Evolutionary conservation across 1,140 invertebrate species (phyloP).

Genomic region (Listronotus bonariensis): DNA sequence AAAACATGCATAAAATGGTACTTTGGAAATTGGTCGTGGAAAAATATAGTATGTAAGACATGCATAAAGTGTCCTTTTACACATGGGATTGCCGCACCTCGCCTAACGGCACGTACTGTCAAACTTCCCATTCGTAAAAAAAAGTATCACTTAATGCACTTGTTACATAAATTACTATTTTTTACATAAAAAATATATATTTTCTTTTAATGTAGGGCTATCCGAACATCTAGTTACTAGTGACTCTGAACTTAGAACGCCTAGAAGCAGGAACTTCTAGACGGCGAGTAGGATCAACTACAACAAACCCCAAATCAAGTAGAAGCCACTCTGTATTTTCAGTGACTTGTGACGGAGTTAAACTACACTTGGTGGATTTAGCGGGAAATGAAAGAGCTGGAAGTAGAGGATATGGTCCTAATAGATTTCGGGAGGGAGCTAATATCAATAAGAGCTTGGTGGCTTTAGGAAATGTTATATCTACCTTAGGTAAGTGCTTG

Average conservation of each 20-base stretch:
- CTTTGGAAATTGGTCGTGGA: no score
- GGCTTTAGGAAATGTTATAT: conserved; percentile 78
- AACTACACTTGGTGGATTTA: conserved; percentile 70
- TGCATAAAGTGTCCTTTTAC: no score
- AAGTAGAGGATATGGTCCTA: conserved; percentile 43
- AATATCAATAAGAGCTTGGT: conserved; percentile 84
- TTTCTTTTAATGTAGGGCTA: conserved; percentile 56
- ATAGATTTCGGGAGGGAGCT: conserved; percentile 72
- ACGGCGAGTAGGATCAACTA: conserved; percentile 60
- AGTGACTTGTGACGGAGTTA: conserved; percentile 56
- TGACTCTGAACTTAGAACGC: conserved; percentile 57
- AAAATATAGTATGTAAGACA: no score
- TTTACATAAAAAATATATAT: neutral
- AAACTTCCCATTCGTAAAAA: no score
- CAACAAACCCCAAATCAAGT: conserved; percentile 62
- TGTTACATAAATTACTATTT: no score
- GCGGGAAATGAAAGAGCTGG: conserved; percentile 61
- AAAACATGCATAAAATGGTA: no score
- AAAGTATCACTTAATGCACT: no score
- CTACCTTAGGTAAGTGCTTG: conserved; percentile 66
- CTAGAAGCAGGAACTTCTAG: conserved; percentile 58
- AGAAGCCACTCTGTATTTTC: conserved; percentile 70
- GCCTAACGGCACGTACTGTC: no score
- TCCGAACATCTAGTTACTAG: conserved; percentile 60
- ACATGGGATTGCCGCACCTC: no score